Evolutionary conservation across 2,113 vertebrate genomes (phyloP).

Genomic region (Emydocephalus ijimae): DNA sequence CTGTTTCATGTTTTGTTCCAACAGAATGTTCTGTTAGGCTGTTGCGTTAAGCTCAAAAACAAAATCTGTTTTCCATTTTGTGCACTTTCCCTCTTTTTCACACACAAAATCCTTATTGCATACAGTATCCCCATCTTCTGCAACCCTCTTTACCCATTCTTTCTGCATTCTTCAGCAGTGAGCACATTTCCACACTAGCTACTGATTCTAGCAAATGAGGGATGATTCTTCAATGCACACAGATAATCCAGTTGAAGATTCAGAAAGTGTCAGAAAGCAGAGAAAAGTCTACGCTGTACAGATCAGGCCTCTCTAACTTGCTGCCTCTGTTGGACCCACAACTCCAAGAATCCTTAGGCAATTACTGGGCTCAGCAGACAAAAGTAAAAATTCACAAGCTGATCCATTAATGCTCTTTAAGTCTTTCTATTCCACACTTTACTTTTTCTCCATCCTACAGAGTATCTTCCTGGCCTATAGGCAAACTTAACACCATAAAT

Average conservation of each 20-base stretch:
- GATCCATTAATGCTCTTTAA: neutral
- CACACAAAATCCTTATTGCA: neutral
- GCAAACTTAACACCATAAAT: neutral
- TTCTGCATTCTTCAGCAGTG: neutral
- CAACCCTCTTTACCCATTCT: neutral
- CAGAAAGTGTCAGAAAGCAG: neutral
- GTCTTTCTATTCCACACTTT: neutral
- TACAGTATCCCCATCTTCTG: neutral
- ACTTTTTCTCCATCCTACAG: neutral
- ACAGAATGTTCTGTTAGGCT: neutral
- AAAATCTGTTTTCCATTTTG: neutral
- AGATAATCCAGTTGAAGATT: neutral
- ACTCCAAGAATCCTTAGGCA: neutral
- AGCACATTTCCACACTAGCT: neutral
- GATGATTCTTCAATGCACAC: neutral
- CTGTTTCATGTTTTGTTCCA: neutral
- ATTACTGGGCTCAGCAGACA: too few species aligned
- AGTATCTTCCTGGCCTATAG: neutral
- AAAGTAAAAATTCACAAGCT: neutral
- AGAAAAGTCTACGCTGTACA: neutral
- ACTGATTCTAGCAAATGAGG: neutral
- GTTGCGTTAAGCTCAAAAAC: neutral
- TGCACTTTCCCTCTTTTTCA: neutral
- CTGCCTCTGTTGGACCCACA: neutral
- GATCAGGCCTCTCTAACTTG: neutral